Evolutionary conservation across 2,888 invertebrate species (phyloP).

Genomic region (Agrotis exclamationis): DNA sequence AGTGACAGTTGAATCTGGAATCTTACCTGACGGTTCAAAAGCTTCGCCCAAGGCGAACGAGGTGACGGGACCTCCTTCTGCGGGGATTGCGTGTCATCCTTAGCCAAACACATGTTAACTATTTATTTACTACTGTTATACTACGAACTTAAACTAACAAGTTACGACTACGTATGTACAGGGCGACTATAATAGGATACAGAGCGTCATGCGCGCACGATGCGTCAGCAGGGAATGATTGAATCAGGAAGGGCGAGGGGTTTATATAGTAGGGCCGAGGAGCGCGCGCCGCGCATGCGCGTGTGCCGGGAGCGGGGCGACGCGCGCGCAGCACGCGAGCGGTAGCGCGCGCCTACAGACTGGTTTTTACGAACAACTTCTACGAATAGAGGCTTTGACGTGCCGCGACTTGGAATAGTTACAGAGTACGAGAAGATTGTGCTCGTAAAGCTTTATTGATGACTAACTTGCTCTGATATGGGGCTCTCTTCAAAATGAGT

Average conservation of each 20-base stretch:
- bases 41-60: constrained; percentile 91
- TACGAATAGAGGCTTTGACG: constrained; percentile 88
- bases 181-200: constrained; percentile 71
- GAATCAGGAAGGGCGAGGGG: constrained; percentile 86
- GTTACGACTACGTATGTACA: constrained; percentile 88
- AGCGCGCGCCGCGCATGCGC: constrained; percentile 71
- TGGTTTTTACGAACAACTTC: constrained; percentile 86
- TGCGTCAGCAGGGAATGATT: constrained; percentile 87
- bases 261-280: constrained; percentile 80
- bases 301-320: constrained; percentile 77
- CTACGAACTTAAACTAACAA: constrained; percentile 80
- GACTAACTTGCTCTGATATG: constrained; percentile 68
- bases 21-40: constrained; percentile 91
- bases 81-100: constrained; percentile 86
- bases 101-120: constrained; percentile 89
- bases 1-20: constrained; percentile 34
- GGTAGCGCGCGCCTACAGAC: constrained; percentile 87
- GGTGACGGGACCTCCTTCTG: constrained; percentile 86
- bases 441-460: constrained; percentile 80
- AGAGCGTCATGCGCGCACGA: constrained; percentile 83
- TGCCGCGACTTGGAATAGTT: constrained; percentile 82
- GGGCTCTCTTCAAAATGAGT: constrained; percentile 51
- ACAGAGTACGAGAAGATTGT: constrained; percentile 71
- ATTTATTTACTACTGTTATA: constrained; percentile 76
- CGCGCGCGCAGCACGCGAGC: constrained; percentile 86